A percentile compares a stretch with the other conserved stretches of the same genome.
These are phyloP conservation scores for Notarius lentiginosus DNA, from an alignment of 2,113 vertebrate species.

Conservation along the genomic window DNA sequence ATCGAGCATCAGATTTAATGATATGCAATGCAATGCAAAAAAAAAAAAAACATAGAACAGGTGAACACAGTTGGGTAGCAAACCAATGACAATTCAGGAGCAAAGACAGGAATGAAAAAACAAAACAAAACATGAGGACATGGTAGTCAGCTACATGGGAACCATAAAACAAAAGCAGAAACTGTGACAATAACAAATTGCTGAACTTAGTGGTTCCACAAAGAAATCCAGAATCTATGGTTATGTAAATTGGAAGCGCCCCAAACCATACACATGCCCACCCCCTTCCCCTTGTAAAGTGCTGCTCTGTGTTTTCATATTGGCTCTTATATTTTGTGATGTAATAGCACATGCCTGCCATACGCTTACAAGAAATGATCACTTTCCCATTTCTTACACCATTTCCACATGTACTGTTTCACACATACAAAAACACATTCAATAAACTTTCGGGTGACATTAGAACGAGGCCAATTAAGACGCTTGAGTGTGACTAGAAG, in stretches of 20 bases:
- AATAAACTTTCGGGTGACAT: neutral
- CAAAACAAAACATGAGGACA: neutral
- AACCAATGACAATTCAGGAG: neutral
- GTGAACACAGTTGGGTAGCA: neutral
- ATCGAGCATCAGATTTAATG: neutral
- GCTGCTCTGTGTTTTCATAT: neutral
- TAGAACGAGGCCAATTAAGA: neutral
- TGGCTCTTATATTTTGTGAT: neutral
- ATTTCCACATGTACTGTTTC: neutral
- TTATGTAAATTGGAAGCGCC: neutral
- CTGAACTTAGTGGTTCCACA: neutral
- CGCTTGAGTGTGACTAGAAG: neutral
- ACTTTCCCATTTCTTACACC: neutral
- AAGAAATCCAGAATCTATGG: neutral
- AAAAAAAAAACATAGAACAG: neutral
- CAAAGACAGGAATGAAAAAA: neutral
- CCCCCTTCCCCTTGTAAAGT: neutral
- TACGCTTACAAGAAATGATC: neutral
- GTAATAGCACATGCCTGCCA: neutral
- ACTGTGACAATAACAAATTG: neutral
- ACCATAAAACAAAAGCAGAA: neutral
- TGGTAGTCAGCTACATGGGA: neutral
- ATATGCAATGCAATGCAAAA: neutral
- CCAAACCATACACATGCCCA: neutral
- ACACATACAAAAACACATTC: constrained; percentile 1